phyloP scores from a whole-genome alignment of 2,797 vertebrate species.

The Taeniopygia guttata region DNA sequence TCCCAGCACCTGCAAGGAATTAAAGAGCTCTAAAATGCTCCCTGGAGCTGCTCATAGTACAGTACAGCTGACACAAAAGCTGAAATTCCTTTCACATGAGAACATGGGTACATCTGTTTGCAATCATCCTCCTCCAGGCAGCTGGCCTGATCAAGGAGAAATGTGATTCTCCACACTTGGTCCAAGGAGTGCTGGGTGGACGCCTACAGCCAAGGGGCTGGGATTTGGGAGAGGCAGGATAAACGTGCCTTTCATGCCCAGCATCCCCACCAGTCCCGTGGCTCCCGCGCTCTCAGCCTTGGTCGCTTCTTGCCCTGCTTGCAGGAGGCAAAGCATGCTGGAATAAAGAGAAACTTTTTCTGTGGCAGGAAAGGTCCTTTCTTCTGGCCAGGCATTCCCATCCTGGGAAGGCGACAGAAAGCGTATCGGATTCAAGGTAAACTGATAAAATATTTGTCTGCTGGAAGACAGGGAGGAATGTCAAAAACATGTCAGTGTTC shows the following conservation, averaged over 20 bases:
- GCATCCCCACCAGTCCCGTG: not conserved
- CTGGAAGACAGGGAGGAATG: slow-evolving; percentile 26
- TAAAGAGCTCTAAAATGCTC: not conserved
- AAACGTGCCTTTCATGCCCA: slow-evolving; percentile 48
- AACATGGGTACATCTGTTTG: slow-evolving; percentile 63
- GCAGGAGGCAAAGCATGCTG: slow-evolving; percentile 24
- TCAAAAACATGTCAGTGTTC: not conserved
- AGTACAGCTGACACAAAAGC: not conserved
- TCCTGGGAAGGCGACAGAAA: slow-evolving; percentile 47
- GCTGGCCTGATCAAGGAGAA: slow-evolving; percentile 33
- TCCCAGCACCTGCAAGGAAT: slow-evolving; percentile 46
- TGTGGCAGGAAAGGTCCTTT: slow-evolving; percentile 31
- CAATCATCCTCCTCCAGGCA: slow-evolving; percentile 59
- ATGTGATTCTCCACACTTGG: slow-evolving; percentile 36
- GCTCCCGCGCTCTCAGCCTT: not conserved
- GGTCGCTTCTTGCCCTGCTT: not conserved
- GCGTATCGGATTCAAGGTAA: slow-evolving; percentile 62
- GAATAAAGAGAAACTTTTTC: slow-evolving; percentile 60
- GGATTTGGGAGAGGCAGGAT: slow-evolving; percentile 7
- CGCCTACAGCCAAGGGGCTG: not conserved
- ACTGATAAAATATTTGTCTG: slow-evolving; percentile 51
- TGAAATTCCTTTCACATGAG: slow-evolving; percentile 59
- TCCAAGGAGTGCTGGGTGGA: not conserved
- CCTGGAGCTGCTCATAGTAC: not conserved
- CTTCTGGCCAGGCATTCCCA: slow-evolving; percentile 29